Evolutionary conservation across 2,888 invertebrate species (phyloP).

Genomic region (Neoitamus cyanurus): DNA sequence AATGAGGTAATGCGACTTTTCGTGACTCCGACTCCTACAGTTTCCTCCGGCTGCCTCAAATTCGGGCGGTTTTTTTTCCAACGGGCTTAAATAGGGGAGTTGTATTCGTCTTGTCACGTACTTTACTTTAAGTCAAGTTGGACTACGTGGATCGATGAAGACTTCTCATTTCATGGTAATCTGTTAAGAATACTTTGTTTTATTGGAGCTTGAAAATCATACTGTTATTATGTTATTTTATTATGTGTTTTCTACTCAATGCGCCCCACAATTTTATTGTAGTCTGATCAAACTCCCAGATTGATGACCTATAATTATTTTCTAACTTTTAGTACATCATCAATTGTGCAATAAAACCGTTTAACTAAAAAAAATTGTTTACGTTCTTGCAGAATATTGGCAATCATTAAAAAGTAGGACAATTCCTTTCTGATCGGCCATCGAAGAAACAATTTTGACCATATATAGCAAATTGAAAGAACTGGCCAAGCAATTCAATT

Average conservation of each 20-base stretch:
- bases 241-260: too few species aligned
- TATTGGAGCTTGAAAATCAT: too few species aligned
- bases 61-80: not conserved
- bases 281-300: too few species aligned
- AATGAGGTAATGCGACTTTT: constrained; percentile 15
- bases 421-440: not conserved
- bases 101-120: not conserved
- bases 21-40: not conserved
- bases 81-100: not conserved
- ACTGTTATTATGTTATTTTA: too few species aligned
- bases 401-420: not conserved
- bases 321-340: too few species aligned
- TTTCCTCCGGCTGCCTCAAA: not conserved
- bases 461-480: not conserved
- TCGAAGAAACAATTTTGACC: not conserved
- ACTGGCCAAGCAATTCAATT: not conserved
- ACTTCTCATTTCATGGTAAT: too few species aligned
- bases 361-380: too few species aligned
- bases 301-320: too few species aligned
- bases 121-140: not conserved
- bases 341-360: too few species aligned
- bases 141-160: not conserved
- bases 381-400: not conserved
- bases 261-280: too few species aligned
- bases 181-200: too few species aligned